Evolutionary conservation across 2,888 invertebrate genomes (phyloP).

Genomic region (Julus scandinavius): DNA sequence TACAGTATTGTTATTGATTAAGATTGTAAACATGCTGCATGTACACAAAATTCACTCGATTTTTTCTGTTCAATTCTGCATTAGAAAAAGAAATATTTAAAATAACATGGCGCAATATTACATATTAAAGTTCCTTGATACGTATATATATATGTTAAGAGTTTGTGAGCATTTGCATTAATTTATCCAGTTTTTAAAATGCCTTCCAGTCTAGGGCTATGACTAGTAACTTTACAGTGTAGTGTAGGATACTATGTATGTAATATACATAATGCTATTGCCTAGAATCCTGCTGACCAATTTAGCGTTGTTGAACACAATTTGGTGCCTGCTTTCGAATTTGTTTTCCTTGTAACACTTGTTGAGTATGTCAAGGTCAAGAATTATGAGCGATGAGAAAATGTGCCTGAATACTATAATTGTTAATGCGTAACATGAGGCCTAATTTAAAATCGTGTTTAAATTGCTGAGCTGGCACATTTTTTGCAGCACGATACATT

Average conservation of each 20-base stretch:
- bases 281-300: not conserved
- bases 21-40: too few relatives aligned
- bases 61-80: too few relatives aligned
- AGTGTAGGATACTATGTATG: too few relatives aligned
- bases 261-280: too few relatives aligned
- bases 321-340: not conserved
- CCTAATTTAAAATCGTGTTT: not conserved
- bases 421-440: not conserved
- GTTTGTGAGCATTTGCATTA: too few relatives aligned
- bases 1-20: too few relatives aligned
- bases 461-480: not conserved
- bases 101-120: not conserved
- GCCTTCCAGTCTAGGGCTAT: not conserved
- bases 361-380: not conserved
- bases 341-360: slow-evolving; percentile 10
- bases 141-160: too few relatives aligned
- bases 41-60: too few relatives aligned
- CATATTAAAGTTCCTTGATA: too few relatives aligned
- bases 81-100: too few relatives aligned
- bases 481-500: not conserved
- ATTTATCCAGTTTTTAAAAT: not conserved
- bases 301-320: not conserved
- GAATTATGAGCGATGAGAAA: not conserved
- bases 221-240: not conserved
- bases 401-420: not conserved